Evolutionary conservation across 2,888 invertebrate species (phyloP).

Genomic region (Dorcus hopei): DNA sequence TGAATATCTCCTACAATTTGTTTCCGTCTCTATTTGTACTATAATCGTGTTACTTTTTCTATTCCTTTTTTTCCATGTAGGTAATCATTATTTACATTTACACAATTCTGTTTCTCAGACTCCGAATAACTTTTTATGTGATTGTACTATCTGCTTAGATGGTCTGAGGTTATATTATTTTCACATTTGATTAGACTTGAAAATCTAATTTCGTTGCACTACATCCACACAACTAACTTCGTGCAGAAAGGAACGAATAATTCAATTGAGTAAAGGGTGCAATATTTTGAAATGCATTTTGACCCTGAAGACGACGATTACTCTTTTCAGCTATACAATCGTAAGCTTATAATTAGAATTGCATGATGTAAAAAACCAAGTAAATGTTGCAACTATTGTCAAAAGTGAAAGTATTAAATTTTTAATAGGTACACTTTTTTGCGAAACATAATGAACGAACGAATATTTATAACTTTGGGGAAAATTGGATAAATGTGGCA

Average conservation of each 20-base stretch:
- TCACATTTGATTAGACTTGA: slow-evolving; percentile 42
- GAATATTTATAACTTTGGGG: no score
- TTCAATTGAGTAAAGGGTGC: not conserved
- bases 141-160: slow-evolving; percentile 60
- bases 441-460: no score
- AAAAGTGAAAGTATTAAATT: not conserved
- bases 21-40: no score
- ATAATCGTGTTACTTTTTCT: no score
- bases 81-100: slow-evolving; percentile 41
- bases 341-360: not conserved
- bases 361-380: no score
- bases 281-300: not conserved
- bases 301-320: slow-evolving; percentile 6
- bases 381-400: no score
- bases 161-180: slow-evolving; percentile 46
- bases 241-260: slow-evolving; percentile 50
- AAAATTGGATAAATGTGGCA: no score
- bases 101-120: slow-evolving; percentile 52
- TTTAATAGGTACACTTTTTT: not conserved
- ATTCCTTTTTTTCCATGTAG: no score
- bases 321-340: slow-evolving; percentile 9
- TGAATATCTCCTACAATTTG: no score
- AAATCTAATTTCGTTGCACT: slow-evolving; percentile 54
- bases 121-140: slow-evolving; percentile 60
- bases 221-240: slow-evolving; percentile 60